These are phyloP conservation scores for Laupala kohalensis DNA, from an alignment of 1,140 invertebrate species.

Conservation along the genomic window DNA sequence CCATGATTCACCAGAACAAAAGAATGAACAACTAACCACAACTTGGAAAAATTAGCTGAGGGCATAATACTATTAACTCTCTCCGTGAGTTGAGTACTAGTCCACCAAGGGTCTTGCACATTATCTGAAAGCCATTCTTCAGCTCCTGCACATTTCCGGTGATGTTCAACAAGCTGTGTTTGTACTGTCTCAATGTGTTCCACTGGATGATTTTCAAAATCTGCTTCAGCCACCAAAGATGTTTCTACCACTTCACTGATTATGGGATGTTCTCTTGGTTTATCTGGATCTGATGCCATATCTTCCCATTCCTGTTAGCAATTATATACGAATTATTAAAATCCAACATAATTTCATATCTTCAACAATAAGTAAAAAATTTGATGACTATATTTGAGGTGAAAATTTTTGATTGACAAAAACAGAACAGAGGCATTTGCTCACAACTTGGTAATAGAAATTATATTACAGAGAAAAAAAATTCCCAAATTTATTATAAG, in stretches of 20 bases:
- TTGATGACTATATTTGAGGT: too few species aligned
- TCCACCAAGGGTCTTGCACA: conserved; percentile 31
- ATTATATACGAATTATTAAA: conserved; percentile 7
- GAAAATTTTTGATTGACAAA: too few species aligned
- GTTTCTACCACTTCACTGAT: too few species aligned
- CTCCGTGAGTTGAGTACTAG: conserved; percentile 24
- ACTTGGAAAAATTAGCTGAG: conserved; percentile 24
- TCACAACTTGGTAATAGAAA: too few species aligned
- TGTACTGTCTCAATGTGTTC: not conserved
- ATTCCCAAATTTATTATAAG: too few species aligned
- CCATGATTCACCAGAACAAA: too few species aligned
- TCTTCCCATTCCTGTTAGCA: conserved; percentile 16
- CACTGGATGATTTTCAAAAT: not conserved
- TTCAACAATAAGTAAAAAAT: too few species aligned
- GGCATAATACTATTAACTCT: conserved; percentile 24
- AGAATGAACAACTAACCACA: conserved; percentile 21
- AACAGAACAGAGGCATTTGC: too few species aligned
- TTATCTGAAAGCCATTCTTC: conserved; percentile 27
- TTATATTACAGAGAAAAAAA: not conserved
- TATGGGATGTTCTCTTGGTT: not conserved
- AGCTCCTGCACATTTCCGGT: not conserved
- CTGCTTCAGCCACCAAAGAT: not conserved
- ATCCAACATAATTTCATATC: too few species aligned
- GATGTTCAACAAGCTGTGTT: not conserved
- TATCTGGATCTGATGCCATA: conserved; percentile 2